Conservation (phyloP, 1,140 invertebrate genomes). For the Trinorchestia longiramus region DNA sequence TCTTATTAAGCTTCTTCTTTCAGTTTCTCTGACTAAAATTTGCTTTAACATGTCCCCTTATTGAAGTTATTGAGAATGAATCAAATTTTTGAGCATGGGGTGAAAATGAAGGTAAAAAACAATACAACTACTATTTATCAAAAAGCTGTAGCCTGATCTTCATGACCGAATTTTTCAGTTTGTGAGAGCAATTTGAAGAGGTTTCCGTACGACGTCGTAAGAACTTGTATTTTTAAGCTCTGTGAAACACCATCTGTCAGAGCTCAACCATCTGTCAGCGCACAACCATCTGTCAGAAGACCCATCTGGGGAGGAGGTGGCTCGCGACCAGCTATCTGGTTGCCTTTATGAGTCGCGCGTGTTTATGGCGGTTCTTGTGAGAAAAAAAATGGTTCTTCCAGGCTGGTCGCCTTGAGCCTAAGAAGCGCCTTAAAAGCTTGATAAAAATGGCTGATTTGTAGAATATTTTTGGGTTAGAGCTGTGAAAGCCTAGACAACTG, state of each 20-base stretch:
- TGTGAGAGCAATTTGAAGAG: background rate
- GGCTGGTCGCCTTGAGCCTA: background rate
- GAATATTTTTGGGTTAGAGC: slow-evolving; percentile 8
- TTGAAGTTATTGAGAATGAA: too few species aligned
- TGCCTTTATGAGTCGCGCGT: background rate
- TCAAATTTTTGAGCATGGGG: too few species aligned
- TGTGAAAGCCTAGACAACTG: background rate
- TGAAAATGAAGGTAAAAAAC: too few species aligned
- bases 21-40: too few species aligned
- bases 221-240: background rate
- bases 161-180: background rate
- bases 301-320: background rate
- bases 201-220: background rate
- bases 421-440: background rate
- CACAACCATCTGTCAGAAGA: background rate
- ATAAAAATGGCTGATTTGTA: slow-evolving; percentile 9
- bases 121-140: background rate
- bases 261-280: background rate
- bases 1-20: too few species aligned
- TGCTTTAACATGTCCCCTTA: too few species aligned
- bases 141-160: background rate
- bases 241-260: background rate
- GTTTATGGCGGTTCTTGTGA: background rate
- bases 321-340: background rate
- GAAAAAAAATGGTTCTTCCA: background rate